These are phyloP conservation scores for Macrosteles quadrilineatus DNA, from an alignment of 1,140 invertebrate genomes.

Conservation along the genomic window DNA sequence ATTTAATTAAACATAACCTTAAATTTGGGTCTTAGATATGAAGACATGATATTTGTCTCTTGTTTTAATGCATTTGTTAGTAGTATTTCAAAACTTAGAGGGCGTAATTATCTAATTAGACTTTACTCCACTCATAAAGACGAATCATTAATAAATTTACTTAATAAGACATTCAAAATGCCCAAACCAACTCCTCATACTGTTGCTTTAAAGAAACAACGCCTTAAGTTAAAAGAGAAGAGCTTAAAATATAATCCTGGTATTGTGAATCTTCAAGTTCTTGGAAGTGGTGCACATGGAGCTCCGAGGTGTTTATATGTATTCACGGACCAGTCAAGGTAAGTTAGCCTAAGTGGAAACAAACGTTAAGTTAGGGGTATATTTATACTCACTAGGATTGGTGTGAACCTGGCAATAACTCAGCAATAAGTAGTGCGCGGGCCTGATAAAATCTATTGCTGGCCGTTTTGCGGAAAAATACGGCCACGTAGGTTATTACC, in stretches of 20 bases:
- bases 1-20: too few relatives aligned
- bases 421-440: too few relatives aligned
- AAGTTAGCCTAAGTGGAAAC: slow-evolving; percentile 41
- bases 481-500: too few relatives aligned
- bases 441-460: too few relatives aligned
- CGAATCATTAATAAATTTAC: not conserved
- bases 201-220: slow-evolving; percentile 36
- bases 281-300: slow-evolving; percentile 74
- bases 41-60: too few relatives aligned
- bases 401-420: not conserved
- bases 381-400: not conserved
- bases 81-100: too few relatives aligned
- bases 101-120: too few relatives aligned
- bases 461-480: too few relatives aligned
- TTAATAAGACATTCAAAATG: slow-evolving; percentile 34
- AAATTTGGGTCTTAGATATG: too few relatives aligned
- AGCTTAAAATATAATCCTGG: slow-evolving; percentile 64
- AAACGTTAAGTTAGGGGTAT: not conserved
- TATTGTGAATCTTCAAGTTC: slow-evolving; percentile 69
- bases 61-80: too few relatives aligned
- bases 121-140: too few relatives aligned
- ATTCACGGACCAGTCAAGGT: slow-evolving; percentile 76
- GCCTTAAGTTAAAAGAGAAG: slow-evolving; percentile 45
- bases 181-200: slow-evolving; percentile 36
- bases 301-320: slow-evolving; percentile 71